Evolutionary conservation across 30 jellyfish, hydroid and myxozoan genomes (phyloP), one percentile per base, ranked within the genome.

Genomic region (Mastigias papua): DNA sequence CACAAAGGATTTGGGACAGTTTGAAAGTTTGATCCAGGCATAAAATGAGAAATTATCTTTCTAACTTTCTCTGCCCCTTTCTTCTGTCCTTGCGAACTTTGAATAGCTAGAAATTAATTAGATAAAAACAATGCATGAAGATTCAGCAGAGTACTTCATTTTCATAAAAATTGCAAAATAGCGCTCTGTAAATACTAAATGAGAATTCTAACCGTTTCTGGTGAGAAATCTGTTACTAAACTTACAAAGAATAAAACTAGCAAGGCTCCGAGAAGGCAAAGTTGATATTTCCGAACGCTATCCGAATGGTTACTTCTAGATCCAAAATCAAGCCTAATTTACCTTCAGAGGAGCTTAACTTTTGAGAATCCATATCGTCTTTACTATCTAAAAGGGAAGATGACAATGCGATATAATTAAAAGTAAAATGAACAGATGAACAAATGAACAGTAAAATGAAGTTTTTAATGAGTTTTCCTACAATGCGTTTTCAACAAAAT

Each of bases 1-100:
- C 70, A 94, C 99, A 83, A 94, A 20, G 99, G 99, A 4, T 76
- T 31, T 22, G 97, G 99, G n/a, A 94, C 92, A 5, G 99, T 87
- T 74, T 86, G 95, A 60, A 83, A 94, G 49, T 70, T 89, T 2
- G 96, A 73, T 25, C 93, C 92, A 33, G 97, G 97, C 67, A 94
- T 76, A 34, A 89, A 73, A 22, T 89, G 93, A 8, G 99, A 89
- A 30, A 94, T 94, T 29, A 94, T 94, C 79, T 94, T 94, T 88
- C 89, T 94, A 98, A 94, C 89, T 76, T 94, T 94, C 65, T 94
- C 99, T 4, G 97, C 78, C 0, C 99, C 99, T 63, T 89, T 83
- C 62, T 81, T 78, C 78, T 79, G 92, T 9, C 96, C 96, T 10
- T 87, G 65, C 7, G 66, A 46, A 16, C 48, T 76, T 33, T 61